Evolutionary conservation across 92 coral and sea anemone species (phyloP), one percentile per base, ranked within the genome.

Genomic region (Umimayanthus kanabou): DNA sequence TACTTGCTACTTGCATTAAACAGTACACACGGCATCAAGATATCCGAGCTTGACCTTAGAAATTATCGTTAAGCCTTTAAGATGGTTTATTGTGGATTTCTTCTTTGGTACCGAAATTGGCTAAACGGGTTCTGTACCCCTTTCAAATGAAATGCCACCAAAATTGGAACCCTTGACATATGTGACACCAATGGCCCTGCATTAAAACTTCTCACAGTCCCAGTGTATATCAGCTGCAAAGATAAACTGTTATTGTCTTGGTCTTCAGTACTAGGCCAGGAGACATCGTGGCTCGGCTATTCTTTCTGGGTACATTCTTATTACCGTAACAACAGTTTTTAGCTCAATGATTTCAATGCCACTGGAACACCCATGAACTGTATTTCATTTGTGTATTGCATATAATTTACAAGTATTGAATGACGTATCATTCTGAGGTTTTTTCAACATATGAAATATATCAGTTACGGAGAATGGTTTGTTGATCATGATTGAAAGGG

Each of bases 21-120:
- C 22, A 81, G 55, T 37, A 81, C 58, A 47, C 61, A 33, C 20
- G 76, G 37, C 76, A 83, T 18, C 79, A 75, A 75, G 50, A 43
- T 39, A 3, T 8, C 69, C 69, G 45, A 55, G 47, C 45, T 29
- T 58, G 84, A 80, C 84, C 72, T 80, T 80, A 57, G 69, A 57
- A 28, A 67, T 58, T 57, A 80, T 80, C 84, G n/a, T 80, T 80
- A 80, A 80, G 58, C 84, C 84, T 80, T 58, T 55, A 23, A 80
- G 64, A 80, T 30, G 71, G 22, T n/a, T 53, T 53, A 79, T 79
- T 79, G 82, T 79, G 33, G 25, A 49, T 50, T 57, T 80, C 30
- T 80, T 65, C 15, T 55, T 80, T 57, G 23, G 29, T 79, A 47
- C 55, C 15, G 69, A 39, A 28, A 79, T 79, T 47, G 23, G 23